These are phyloP conservation scores for Echinarachnius parma DNA, from an alignment of 53 echinoderm and acorn worm species.

Conservation along the genomic window DNA sequence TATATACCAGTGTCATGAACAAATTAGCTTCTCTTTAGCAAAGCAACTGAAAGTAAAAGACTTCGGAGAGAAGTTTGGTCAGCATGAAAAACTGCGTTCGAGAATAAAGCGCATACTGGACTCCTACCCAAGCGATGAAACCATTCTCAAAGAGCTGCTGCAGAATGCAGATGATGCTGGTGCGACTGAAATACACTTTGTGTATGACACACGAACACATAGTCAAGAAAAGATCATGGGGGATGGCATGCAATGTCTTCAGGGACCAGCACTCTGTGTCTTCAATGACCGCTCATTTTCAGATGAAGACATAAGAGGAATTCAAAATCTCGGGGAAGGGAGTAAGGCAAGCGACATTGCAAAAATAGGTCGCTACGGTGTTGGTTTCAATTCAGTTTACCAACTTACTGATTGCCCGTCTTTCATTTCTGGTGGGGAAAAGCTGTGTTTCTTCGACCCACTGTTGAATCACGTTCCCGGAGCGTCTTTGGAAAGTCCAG, in stretches of 20 bases:
- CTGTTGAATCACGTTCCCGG: conserved; percentile 58
- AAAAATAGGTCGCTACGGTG: conserved; percentile 87
- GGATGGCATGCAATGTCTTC: conserved; percentile 42
- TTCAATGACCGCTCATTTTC: conserved; percentile 74
- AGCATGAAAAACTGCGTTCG: conserved; percentile 71
- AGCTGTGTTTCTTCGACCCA: conserved; percentile 79
- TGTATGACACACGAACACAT: conserved; percentile 65
- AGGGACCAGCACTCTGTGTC: conserved; percentile 74
- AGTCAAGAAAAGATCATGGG: background rate
- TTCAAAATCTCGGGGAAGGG: conserved; percentile 82
- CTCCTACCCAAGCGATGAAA: conserved; percentile 64
- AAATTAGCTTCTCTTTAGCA: conserved; percentile 9
- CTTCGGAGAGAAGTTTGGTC: conserved; percentile 66
- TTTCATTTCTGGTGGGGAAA: conserved; percentile 64
- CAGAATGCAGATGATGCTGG: conserved; percentile 96
- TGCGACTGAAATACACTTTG: conserved; percentile 77
- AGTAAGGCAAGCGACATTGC: conserved; percentile 54
- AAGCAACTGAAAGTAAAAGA: conserved; percentile 29
- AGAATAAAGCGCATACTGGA: conserved; percentile 65
- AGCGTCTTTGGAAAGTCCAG: conserved; percentile 49
- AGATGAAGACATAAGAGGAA: conserved; percentile 69
- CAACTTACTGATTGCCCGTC: conserved; percentile 92
- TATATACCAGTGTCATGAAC: conserved; percentile 2
- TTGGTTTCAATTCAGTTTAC: conserved; percentile 88
- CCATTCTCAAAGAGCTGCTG: conserved; percentile 84